Percentiles rank a stretch among this genome's conserved stretches.
Evolutionary conservation across 2,888 invertebrate species (phyloP).

Genomic region (Sericinus montela): DNA sequence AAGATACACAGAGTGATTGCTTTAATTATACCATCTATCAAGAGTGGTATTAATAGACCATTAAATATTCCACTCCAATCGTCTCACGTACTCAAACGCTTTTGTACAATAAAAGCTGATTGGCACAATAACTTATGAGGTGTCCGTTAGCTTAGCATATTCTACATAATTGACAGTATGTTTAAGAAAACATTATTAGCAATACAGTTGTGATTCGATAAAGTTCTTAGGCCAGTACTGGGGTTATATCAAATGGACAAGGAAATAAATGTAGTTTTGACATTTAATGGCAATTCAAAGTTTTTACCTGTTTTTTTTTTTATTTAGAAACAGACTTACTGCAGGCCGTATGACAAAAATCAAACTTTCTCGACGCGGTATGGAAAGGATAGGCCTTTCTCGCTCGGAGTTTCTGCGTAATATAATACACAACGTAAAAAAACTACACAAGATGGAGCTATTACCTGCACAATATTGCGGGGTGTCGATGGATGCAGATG

Average conservation of each 20-base stretch:
- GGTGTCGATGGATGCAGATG: too few species aligned
- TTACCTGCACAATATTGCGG: too few species aligned
- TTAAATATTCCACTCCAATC: conserved; percentile 14
- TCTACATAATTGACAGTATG: conserved; percentile 8
- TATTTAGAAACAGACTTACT: too few species aligned
- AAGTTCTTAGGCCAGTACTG: not conserved
- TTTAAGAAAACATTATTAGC: not conserved
- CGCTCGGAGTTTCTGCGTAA: too few species aligned
- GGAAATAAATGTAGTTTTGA: too few species aligned
- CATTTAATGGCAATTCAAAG: too few species aligned
- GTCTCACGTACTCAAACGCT: not conserved
- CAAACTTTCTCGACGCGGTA: too few species aligned
- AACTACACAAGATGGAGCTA: too few species aligned
- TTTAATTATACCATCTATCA: conserved; percentile 18
- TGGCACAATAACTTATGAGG: conserved; percentile 7
- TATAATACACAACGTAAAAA: too few species aligned
- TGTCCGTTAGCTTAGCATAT: conserved; percentile 5
- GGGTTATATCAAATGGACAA: not conserved
- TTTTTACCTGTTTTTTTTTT: too few species aligned
- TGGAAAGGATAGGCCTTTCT: too few species aligned
- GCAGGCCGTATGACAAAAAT: too few species aligned
- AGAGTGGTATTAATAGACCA: conserved; percentile 12
- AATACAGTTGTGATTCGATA: not conserved
- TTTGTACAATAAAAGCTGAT: conserved; percentile 13
- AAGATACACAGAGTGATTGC: conserved; percentile 16